A percentile compares a stretch with the other conserved stretches of the same genome.
Evolutionary conservation across 1,140 invertebrate species (phyloP).

Genomic region (Chironomus tepperi): DNA sequence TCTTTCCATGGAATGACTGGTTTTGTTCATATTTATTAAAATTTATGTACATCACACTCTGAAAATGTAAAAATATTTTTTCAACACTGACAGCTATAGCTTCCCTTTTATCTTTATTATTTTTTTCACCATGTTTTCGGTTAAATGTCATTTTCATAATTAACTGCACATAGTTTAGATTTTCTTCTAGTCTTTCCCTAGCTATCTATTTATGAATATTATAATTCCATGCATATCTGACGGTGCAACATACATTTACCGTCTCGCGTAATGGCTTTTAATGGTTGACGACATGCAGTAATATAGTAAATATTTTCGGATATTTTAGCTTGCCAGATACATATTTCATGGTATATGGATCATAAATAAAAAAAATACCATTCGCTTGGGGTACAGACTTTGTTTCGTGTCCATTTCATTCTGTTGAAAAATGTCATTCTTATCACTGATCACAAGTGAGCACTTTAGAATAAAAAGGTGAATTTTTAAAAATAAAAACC

Average conservation of each 20-base stretch:
- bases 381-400: not conserved
- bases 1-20: not conserved
- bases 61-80: too few species aligned
- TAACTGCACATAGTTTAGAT: constrained; percentile 10
- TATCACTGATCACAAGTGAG: constrained; percentile 4
- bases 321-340: not conserved
- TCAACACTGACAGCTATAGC: too few species aligned
- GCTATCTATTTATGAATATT: not conserved
- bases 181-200: not conserved
- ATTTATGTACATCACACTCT: too few species aligned
- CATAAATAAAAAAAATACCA: constrained; percentile 11
- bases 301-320: not conserved
- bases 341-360: constrained; percentile 21
- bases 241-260: not conserved
- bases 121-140: not conserved
- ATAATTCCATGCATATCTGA: not conserved
- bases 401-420: not conserved
- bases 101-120: not conserved
- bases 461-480: not conserved
- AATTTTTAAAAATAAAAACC: constrained; percentile 8
- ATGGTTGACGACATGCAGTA: constrained; percentile 19
- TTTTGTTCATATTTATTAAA: too few species aligned
- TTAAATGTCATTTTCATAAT: constrained; percentile 20
- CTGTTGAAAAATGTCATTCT: constrained; percentile 18
- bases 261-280: constrained; percentile 12